A percentile compares a stretch with the other conserved stretches of the same genome.
phyloP scores from a whole-genome alignment of 2,113 vertebrate genomes.

The Microcebus griseorufus region DNA sequence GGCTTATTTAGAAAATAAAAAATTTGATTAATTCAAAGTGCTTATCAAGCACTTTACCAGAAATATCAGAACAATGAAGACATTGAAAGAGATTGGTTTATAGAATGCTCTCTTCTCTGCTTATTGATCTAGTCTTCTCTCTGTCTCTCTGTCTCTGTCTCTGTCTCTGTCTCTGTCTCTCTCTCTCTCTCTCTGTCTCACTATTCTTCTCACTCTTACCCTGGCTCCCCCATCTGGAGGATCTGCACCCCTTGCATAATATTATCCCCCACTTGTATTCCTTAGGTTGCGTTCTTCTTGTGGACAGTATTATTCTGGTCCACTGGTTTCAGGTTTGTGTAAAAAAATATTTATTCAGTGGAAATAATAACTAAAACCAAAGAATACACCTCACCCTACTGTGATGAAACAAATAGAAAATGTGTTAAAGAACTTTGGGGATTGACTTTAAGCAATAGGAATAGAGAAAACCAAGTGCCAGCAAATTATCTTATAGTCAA shows the following conservation, averaged over 20 bases:
- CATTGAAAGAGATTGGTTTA: slow-evolving; percentile 59
- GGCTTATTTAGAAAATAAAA: slow-evolving; percentile 8
- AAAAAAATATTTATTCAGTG: slow-evolving; percentile 68
- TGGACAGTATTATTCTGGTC: slow-evolving; percentile 64
- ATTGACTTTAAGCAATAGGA: not conserved
- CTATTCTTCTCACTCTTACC: not conserved
- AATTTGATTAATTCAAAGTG: slow-evolving; percentile 55
- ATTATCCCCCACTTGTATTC: slow-evolving; percentile 54
- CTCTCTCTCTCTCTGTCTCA: not conserved
- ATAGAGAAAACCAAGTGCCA: not conserved
- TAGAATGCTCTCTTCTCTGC: not conserved
- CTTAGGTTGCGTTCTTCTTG: slow-evolving; percentile 60
- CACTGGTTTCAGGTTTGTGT: slow-evolving; percentile 68
- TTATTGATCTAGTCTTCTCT: not conserved
- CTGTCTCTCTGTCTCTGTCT: not conserved
- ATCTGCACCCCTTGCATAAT: slow-evolving; percentile 66
- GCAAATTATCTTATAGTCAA: not conserved
- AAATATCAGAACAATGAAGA: slow-evolving; percentile 69
- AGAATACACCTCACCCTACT: slow-evolving; percentile 59
- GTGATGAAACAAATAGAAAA: slow-evolving; percentile 48
- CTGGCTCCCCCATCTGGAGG: not conserved
- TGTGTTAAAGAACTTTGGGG: slow-evolving; percentile 14
- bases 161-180: not conserved
- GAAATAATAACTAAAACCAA: slow-evolving; percentile 67
- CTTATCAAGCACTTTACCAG: slow-evolving; percentile 65